These are phyloP conservation scores for Myiotriccus ornatus DNA, from an alignment of 2,797 vertebrate species.

Conservation along the genomic window DNA sequence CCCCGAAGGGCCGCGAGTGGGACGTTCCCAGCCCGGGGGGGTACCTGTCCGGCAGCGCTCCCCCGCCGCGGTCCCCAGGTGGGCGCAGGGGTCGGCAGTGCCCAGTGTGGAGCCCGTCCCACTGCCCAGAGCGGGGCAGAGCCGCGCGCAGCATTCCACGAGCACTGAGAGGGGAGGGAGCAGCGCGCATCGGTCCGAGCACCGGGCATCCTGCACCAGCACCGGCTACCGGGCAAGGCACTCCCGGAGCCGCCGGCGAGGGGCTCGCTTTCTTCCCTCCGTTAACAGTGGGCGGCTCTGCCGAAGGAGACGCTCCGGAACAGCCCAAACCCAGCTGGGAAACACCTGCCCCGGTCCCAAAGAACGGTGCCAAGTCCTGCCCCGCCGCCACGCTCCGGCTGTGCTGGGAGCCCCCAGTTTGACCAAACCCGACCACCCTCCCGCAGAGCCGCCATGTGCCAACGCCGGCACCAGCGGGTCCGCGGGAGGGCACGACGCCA, in stretches of 20 bases:
- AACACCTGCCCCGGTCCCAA: not conserved
- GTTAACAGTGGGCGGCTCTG: accelerated
- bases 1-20: accelerated
- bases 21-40: accelerated
- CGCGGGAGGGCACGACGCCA: not conserved
- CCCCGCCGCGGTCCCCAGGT: accelerated
- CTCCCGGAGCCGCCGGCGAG: not conserved
- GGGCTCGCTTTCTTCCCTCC: not conserved
- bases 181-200: accelerated
- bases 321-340: not conserved
- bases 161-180: not conserved
- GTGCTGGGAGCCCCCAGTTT: accelerated
- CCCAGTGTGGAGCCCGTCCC: not conserved
- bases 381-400: not conserved
- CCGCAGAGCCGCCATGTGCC: not conserved
- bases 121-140: not conserved
- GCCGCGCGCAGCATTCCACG: not conserved
- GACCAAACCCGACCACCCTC: not conserved
- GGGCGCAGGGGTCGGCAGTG: not conserved
- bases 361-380: accelerated
- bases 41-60: not conserved
- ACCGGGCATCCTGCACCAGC: not conserved
- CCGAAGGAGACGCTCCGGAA: not conserved
- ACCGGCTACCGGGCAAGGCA: not conserved
- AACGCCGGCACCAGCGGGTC: accelerated